These are phyloP conservation scores for Grantiella picta DNA, from an alignment of 2,113 vertebrate species.

Conservation along the genomic window DNA sequence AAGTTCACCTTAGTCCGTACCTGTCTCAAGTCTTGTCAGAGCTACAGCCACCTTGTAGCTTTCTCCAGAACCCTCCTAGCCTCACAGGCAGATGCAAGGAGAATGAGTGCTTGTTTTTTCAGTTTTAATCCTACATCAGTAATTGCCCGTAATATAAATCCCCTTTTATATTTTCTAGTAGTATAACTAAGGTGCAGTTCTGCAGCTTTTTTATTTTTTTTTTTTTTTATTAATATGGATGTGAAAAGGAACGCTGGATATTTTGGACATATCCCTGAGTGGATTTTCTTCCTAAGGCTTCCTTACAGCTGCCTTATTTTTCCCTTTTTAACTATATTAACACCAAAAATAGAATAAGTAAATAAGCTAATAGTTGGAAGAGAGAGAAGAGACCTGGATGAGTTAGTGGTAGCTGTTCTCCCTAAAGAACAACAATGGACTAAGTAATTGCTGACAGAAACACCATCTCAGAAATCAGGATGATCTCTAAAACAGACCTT, in stretches of 20 bases:
- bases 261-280: neutral
- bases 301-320: neutral
- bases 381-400: neutral
- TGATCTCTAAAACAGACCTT: neutral
- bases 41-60: neutral
- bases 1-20: neutral
- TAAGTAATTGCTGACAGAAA: neutral
- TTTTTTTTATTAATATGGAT: neutral
- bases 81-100: neutral
- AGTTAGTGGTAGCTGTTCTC: neutral
- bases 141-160: neutral
- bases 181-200: neutral
- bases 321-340: neutral
- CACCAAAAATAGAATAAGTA: neutral
- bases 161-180: neutral
- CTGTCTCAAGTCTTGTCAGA: rapidly evolving
- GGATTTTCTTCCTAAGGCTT: neutral
- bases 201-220: neutral
- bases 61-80: neutral
- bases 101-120: neutral
- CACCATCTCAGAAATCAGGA: neutral
- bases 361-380: neutral
- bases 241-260: neutral
- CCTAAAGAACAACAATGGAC: neutral
- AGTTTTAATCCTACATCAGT: neutral